Percentiles rank a stretch among this genome's conserved stretches.
These are phyloP conservation scores for Drosophila kohkoa DNA, from an alignment of 1,140 invertebrate species.

Conservation along the genomic window DNA sequence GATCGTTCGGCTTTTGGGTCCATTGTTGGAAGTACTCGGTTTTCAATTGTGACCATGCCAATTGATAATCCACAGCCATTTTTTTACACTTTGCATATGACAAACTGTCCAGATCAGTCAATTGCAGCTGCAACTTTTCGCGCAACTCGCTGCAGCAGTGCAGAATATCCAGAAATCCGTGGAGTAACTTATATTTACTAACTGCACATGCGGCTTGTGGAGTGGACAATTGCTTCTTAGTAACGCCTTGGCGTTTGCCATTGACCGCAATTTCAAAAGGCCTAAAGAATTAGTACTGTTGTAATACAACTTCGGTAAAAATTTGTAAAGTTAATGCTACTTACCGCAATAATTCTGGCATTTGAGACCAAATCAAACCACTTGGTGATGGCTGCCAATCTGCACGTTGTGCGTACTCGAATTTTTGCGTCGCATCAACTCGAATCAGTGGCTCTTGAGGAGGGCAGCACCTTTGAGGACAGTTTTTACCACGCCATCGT, in stretches of 20 bases:
- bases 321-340: slow-evolving; percentile 12
- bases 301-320: slow-evolving; percentile 62
- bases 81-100: slow-evolving; percentile 86
- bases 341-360: slow-evolving; percentile 84
- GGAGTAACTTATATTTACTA: slow-evolving; percentile 88
- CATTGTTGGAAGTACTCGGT: slow-evolving; percentile 86
- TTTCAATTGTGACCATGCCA: slow-evolving; percentile 85
- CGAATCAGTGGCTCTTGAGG: slow-evolving; percentile 72
- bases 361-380: slow-evolving; percentile 88
- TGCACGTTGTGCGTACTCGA: slow-evolving; percentile 85
- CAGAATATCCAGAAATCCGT: slow-evolving; percentile 86
- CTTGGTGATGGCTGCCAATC: slow-evolving; percentile 86
- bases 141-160: slow-evolving; percentile 67
- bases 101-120: slow-evolving; percentile 61
- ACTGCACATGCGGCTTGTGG: slow-evolving; percentile 86
- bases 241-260: slow-evolving; percentile 92
- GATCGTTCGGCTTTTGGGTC: slow-evolving; percentile 86
- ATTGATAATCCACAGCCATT: slow-evolving; percentile 84
- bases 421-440: slow-evolving; percentile 83
- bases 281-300: slow-evolving; percentile 87
- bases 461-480: slow-evolving; percentile 67
- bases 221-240: slow-evolving; percentile 89
- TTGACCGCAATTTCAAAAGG: slow-evolving; percentile 90
- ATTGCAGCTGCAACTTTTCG: slow-evolving; percentile 57
- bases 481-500: slow-evolving; percentile 84